Conservation (phyloP, 2,797 vertebrate genomes). For the Schizopygopsis malacanthus region DNA sequence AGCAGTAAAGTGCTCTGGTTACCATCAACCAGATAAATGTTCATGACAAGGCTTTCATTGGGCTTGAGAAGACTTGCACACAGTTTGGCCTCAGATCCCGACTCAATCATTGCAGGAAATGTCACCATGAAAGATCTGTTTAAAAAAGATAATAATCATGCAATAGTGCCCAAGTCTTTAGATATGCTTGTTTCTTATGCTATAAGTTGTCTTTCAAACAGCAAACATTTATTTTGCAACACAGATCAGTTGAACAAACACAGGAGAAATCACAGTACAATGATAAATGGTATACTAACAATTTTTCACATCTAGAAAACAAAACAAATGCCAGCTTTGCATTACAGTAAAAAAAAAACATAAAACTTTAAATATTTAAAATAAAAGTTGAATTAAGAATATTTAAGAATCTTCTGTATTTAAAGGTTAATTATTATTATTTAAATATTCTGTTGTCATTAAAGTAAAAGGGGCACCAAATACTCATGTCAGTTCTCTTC, state of each 20-base stretch:
- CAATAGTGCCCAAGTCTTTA: background rate
- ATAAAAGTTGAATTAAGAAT: no score
- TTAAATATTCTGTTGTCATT: background rate
- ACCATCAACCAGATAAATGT: conserved; percentile 56
- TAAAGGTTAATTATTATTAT: background rate
- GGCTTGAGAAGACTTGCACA: conserved; percentile 71
- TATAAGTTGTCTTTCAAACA: background rate
- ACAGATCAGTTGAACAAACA: background rate
- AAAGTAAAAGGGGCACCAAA: background rate
- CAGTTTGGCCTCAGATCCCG: conserved; percentile 66
- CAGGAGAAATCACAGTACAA: background rate
- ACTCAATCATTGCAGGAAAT: conserved; percentile 70
- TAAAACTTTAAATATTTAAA: no score
- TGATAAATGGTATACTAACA: background rate
- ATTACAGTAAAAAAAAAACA: no score
- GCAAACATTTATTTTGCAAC: background rate
- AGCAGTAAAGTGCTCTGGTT: conserved; percentile 56
- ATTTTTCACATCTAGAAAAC: background rate
- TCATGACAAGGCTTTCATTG: conserved; percentile 68
- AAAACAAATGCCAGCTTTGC: background rate
- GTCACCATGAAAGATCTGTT: conserved; percentile 73
- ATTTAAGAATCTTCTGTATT: background rate
- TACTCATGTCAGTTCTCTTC: no score
- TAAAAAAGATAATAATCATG: background rate
- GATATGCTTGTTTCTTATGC: background rate